Evolutionary conservation across 2,888 invertebrate species (phyloP), one percentile per base, ranked within the genome.

Genomic region (Thelaira solivaga): DNA sequence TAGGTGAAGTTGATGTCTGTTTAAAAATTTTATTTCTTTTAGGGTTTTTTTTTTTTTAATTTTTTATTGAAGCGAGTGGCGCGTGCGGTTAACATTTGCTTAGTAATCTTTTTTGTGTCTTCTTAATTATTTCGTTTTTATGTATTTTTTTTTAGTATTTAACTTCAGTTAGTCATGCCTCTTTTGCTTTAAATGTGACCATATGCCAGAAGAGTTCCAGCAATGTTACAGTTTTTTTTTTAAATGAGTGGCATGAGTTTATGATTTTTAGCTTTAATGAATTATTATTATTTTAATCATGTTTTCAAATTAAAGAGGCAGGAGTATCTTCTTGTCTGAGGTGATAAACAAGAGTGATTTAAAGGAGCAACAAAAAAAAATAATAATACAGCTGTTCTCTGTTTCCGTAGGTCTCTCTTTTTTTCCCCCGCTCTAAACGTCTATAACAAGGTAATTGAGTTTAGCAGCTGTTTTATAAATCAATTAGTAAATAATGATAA

Each of bases 1-100:
- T 71, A 4, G 8, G 1, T 71, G 18, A 39, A 53, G 36, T 39
- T 39, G 13, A 22, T 45, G 53, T 39, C 29, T 55, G 76, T 62
- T 20, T 55, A n/a, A n/a, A n/a, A n/a, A 31, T 47, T 67, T 64
- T 16, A 43, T n/a, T 51, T 18, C 26, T 45, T 36, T 34, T 22
- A 11, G 49, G 67, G 34, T 18, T 24, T 6, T 4, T 39, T 49
- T 43, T 49, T 67, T 22, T 41, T 59, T 55, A 36, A n/a, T n/a
- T n/a, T n/a, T n/a, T 39, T 55, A 45, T 53, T 69, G 22, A 71
- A 65, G 69, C 55, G 74, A 74, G 74, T 78, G 78, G 74, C 78
- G 65, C 78, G 78, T 78, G 78, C 74, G 74, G 74, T 74, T 71
- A 61, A 65, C 64, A 78, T 69, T 78, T 74, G 74, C 74, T 65